phyloP scores from a whole-genome alignment of 1,140 invertebrate genomes.

The Argopecten irradians region DNA sequence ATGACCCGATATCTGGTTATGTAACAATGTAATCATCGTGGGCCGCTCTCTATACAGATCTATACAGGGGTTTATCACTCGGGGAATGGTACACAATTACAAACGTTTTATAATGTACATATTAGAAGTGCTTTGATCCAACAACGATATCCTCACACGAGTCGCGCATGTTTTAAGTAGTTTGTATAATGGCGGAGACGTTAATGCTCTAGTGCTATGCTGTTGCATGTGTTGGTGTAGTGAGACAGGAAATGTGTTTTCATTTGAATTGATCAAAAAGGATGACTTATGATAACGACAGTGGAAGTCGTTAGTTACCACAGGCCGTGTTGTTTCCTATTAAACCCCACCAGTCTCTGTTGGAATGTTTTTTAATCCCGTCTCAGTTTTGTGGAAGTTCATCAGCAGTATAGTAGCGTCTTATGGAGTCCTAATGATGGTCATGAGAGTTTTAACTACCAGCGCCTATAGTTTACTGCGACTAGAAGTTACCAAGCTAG shows the following conservation, averaged over 20 bases:
- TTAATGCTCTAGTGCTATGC: background rate
- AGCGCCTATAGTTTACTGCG: too few relatives aligned
- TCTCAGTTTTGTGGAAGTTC: background rate
- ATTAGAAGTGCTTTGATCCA: too few relatives aligned
- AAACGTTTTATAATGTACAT: too few relatives aligned
- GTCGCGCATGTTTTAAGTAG: background rate
- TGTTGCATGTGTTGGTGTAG: background rate
- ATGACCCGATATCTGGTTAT: background rate
- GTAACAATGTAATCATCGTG: background rate
- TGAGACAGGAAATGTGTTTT: background rate
- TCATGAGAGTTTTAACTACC: too few relatives aligned
- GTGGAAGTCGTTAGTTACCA: background rate
- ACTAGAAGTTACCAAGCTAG: too few relatives aligned
- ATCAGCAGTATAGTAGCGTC: background rate
- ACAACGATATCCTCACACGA: background rate
- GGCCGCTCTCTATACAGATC: background rate
- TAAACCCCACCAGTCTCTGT: background rate
- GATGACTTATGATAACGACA: background rate
- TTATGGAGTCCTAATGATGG: too few relatives aligned
- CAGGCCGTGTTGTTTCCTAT: background rate
- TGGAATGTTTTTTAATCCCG: background rate
- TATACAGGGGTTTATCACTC: too few relatives aligned
- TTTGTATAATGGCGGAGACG: background rate
- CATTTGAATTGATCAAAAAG: background rate
- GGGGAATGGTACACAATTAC: too few relatives aligned